Conservation (phyloP, 1,140 invertebrate species). For the Diorhabda elongata region DNA sequence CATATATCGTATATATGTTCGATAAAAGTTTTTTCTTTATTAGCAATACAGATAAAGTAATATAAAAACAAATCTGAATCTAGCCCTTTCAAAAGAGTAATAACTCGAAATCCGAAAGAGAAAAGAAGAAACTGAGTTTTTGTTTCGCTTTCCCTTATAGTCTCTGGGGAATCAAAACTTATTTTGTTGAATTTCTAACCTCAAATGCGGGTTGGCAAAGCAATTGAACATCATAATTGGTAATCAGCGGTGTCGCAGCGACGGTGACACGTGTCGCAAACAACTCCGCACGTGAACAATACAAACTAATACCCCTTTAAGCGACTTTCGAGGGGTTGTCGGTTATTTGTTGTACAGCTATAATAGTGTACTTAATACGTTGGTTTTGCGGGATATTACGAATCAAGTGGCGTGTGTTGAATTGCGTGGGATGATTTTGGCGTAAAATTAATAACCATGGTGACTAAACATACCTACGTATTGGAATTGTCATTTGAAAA, state of each 20-base stretch:
- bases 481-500: too few relatives aligned
- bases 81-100: not conserved
- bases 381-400: constrained; percentile 7
- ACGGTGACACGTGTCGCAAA: constrained; percentile 38
- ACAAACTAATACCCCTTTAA: constrained; percentile 28
- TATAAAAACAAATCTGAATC: not conserved
- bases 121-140: not conserved
- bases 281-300: constrained; percentile 36
- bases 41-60: too few relatives aligned
- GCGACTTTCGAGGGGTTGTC: constrained; percentile 1
- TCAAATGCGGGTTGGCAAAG: constrained; percentile 26
- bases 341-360: constrained; percentile 11
- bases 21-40: too few relatives aligned
- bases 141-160: not conserved
- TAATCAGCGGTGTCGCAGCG: constrained; percentile 35
- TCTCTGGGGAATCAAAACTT: constrained; percentile 29
- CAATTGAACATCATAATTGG: constrained; percentile 42
- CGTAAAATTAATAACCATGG: not conserved
- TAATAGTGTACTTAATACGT: constrained; percentile 8
- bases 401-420: not conserved
- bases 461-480: too few relatives aligned
- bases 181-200: constrained; percentile 33
- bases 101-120: not conserved
- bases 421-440: not conserved
- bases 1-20: not conserved